Base-by-base conservation (phyloP, 2,888 invertebrate species). In the Beris chalybata region DNA sequence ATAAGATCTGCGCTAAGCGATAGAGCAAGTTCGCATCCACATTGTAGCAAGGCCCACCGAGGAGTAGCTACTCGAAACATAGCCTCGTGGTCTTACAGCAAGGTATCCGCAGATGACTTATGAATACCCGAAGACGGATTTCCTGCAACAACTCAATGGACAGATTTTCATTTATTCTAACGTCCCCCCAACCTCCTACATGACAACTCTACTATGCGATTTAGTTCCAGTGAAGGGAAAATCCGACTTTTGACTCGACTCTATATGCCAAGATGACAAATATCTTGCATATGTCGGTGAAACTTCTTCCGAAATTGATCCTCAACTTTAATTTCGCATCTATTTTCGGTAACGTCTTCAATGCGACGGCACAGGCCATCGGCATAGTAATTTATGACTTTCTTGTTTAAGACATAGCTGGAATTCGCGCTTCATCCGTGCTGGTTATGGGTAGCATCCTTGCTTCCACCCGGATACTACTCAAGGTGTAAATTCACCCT, bases 401-500 rank as follows among this genome's bases (percentile, higher is more conserved):
- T n/a, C 38, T 47, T 31, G 12, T n/a, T 22, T 22, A 22, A 22
- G 22, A 22, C 22, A 22, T 22, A 22, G 22, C 22, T 22, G 22
- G 22, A 22, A 22, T 22, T 22, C 44, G n/a, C n/a, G n/a, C 44
- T 12, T 44, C 44, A 44, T 44, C n/a, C n/a, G 44, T 2, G 44
- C 44, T 44, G n/a, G 11, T 12, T 44, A n/a, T n/a, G n/a, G n/a
- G n/a, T 44, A 44, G 22, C 22, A 22, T 22, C 22, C 22, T 22
- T 22, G 22, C 9, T 15, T 45, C 57, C 45, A 45, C 12, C 45
- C 12, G 15, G 15, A 61, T 52, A 38, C 52, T 38, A 9, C 50
- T 54, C 54, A 55, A 69, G 69, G 69, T 69, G 67, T 69, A 64
- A 67, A 67, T 69, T 69, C 64, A 67, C 66, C 64, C 67, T 38